A percentile compares a stretch with the other conserved stretches of the same genome.
phyloP scores from a whole-genome alignment of 2,113 vertebrate genomes.

The Phocoena phocoena region DNA sequence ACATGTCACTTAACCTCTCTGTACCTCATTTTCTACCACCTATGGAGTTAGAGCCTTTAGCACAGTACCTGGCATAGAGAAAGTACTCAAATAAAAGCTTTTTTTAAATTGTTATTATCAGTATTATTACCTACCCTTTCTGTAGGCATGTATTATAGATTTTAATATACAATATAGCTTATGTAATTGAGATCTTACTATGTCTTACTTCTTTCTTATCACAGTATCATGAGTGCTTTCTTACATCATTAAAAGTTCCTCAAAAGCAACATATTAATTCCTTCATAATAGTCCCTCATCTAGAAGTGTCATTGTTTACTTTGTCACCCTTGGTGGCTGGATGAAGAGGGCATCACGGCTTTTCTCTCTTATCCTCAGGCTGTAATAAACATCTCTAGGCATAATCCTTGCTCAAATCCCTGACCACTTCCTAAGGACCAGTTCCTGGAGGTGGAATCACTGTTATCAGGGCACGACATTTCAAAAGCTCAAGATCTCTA shows the following conservation, averaged over 20 bases:
- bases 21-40: background rate
- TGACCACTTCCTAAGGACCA: background rate
- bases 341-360: accelerated
- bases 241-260: background rate
- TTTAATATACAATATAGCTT: background rate
- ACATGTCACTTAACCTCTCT: background rate
- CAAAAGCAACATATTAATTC: background rate
- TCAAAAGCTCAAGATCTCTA: background rate
- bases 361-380: background rate
- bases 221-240: background rate
- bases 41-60: background rate
- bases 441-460: background rate
- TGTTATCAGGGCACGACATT: background rate
- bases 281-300: background rate
- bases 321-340: background rate
- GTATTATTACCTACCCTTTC: background rate
- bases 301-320: background rate
- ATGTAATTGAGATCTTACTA: background rate
- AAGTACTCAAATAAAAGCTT: background rate
- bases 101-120: background rate
- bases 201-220: background rate
- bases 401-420: background rate
- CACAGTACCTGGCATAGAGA: background rate
- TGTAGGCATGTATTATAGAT: background rate
- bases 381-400: background rate